Percentiles rank a stretch among this genome's conserved stretches.
Conservation (phyloP, 2,113 vertebrate species). For the Gobio gobio region DNA sequence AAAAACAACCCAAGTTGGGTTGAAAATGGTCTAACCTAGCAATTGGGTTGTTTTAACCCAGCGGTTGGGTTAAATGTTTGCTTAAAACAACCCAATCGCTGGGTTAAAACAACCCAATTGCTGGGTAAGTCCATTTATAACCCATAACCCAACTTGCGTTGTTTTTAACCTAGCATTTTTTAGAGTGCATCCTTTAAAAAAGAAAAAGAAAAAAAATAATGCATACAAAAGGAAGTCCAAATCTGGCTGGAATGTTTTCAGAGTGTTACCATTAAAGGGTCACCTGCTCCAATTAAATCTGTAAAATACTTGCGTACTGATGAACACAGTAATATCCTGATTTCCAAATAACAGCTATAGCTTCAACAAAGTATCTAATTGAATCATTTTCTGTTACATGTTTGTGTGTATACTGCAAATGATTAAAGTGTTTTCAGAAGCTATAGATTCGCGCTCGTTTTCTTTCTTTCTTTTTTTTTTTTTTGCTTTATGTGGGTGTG, state of each 20-base stretch:
- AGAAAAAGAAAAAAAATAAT: not conserved
- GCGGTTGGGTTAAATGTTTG: too few relatives aligned
- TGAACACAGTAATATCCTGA: not conserved
- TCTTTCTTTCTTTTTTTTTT: not conserved
- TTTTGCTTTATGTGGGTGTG: not conserved
- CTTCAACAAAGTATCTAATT: not conserved
- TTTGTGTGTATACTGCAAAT: not conserved
- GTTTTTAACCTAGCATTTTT: too few relatives aligned
- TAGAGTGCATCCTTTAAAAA: not conserved
- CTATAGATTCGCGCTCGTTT: not conserved
- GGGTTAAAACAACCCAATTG: too few relatives aligned
- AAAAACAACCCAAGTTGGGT: too few relatives aligned
- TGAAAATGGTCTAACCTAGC: too few relatives aligned
- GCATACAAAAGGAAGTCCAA: not conserved
- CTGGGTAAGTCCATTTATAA: too few relatives aligned
- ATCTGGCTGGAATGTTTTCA: not conserved
- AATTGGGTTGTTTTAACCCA: too few relatives aligned
- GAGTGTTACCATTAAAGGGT: not conserved
- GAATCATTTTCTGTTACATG: not conserved
- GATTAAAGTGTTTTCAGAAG: not conserved
- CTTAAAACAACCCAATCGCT: too few relatives aligned
- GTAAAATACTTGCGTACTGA: not conserved
- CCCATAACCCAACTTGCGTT: too few relatives aligned
- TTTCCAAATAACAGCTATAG: not conserved
- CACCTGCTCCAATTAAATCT: not conserved